phyloP scores from a whole-genome alignment of 1,140 invertebrate species.

The Macrobrachium rosenbergii region DNA sequence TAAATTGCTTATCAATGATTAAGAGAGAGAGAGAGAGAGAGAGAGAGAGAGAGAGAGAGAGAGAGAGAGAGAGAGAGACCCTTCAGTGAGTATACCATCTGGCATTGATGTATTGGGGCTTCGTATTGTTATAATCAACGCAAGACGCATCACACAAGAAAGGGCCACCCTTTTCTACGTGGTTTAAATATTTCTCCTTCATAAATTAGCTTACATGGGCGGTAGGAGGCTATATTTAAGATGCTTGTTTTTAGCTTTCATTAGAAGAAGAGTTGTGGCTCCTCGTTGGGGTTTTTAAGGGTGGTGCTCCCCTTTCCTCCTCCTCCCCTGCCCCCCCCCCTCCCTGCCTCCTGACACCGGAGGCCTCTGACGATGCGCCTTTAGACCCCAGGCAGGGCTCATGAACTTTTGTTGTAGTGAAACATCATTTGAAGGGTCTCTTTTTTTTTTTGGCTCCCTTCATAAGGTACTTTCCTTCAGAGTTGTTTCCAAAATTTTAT shows the following conservation, averaged over 20 bases:
- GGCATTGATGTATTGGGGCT: constrained; percentile 53
- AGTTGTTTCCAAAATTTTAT: neutral
- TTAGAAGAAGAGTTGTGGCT: neutral
- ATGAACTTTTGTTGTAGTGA: too few species aligned
- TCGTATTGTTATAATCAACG: constrained; percentile 58
- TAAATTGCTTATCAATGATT: neutral
- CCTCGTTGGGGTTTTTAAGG: neutral
- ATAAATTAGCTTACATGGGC: constrained; percentile 60
- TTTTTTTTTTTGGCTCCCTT: too few species aligned
- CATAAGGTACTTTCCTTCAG: neutral
- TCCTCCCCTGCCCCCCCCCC: neutral
- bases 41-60: constrained; percentile 2
- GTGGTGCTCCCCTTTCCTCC: too few species aligned
- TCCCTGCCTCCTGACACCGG: neutral
- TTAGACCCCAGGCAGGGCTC: too few species aligned
- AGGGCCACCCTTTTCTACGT: constrained; percentile 33
- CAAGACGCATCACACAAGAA: constrained; percentile 36
- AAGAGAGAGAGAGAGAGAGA: neutral
- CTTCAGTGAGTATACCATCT: neutral
- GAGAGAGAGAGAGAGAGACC: neutral
- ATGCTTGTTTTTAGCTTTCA: constrained; percentile 10
- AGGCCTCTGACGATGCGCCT: too few species aligned
- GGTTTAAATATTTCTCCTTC: constrained; percentile 59
- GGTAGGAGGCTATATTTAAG: constrained; percentile 36
- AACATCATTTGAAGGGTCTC: too few species aligned